Conservation (phyloP, 1,140 invertebrate species). For the Drosophila ogumai region DNA sequence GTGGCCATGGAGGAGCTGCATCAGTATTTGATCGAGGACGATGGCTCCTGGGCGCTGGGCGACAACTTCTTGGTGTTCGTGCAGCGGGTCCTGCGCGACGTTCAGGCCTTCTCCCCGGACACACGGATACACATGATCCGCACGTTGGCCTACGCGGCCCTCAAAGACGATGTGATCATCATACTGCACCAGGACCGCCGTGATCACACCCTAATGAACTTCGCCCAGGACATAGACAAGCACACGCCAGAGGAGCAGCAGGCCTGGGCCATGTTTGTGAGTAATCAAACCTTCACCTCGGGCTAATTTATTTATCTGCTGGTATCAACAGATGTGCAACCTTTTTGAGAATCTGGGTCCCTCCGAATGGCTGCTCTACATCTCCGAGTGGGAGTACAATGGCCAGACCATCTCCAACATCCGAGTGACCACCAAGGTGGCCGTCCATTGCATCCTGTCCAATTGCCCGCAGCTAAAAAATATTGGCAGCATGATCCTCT, state of each 20-base stretch:
- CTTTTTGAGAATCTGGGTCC: constrained; percentile 95
- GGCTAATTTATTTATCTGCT: not conserved
- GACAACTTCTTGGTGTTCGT: constrained; percentile 94
- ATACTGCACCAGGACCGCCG: constrained; percentile 95
- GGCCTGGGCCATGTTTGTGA: constrained; percentile 92
- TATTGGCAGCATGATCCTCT: constrained; percentile 93
- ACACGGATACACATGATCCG: constrained; percentile 89
- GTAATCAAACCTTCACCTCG: not conserved
- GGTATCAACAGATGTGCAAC: constrained; percentile 91
- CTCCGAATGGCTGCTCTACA: constrained; percentile 96
- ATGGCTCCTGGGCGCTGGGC: constrained; percentile 95
- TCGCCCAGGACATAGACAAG: constrained; percentile 93
- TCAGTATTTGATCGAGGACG: constrained; percentile 94
- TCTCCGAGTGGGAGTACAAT: constrained; percentile 94
- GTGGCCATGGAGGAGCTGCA: constrained; percentile 91
- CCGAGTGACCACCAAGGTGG: constrained; percentile 95
- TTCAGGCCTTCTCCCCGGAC: constrained; percentile 86
- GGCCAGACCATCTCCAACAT: constrained; percentile 93
- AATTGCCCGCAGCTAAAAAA: constrained; percentile 90
- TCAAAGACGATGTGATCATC: constrained; percentile 96
- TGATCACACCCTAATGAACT: constrained; percentile 96
- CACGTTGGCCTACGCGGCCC: constrained; percentile 90
- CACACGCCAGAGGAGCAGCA: constrained; percentile 91
- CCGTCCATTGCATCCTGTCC: constrained; percentile 93
- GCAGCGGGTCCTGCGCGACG: constrained; percentile 88